Conservation (phyloP, 2,888 invertebrate genomes). For the Drosophila robusta region DNA sequence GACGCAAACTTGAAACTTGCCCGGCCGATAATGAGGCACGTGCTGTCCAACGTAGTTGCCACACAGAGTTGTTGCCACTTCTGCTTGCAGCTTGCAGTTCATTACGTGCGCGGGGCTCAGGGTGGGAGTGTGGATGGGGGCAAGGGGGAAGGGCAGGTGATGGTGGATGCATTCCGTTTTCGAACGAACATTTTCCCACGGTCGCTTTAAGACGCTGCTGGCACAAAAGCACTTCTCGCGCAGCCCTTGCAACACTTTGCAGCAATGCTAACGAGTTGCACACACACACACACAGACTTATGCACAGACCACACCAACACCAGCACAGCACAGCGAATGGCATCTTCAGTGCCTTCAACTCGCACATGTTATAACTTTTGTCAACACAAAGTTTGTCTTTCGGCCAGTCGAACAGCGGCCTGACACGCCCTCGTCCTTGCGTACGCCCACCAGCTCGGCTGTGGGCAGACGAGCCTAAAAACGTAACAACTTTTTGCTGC, state of each 20-base stretch:
- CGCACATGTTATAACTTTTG: conserved; percentile 53
- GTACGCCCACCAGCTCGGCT: neutral
- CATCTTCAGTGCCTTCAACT: conserved; percentile 29
- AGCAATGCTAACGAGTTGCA: conserved; percentile 69
- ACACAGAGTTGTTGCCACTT: no score
- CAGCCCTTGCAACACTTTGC: conserved; percentile 50
- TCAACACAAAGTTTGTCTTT: conserved; percentile 56
- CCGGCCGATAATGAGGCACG: conserved; percentile 46
- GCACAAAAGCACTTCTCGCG: conserved; percentile 61
- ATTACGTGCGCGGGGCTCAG: neutral
- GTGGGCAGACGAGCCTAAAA: conserved; percentile 22
- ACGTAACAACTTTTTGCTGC: conserved; percentile 28
- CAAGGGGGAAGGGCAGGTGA: neutral
- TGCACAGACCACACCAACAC: conserved; percentile 8
- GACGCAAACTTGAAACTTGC: conserved; percentile 31
- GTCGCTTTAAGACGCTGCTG: conserved; percentile 36
- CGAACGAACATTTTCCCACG: conserved; percentile 27
- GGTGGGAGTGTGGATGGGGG: no score
- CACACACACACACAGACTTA: conserved; percentile 6
- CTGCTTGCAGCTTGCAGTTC: neutral
- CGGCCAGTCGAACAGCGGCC: conserved; percentile 17
- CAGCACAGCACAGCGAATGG: conserved; percentile 44
- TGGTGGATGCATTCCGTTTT: conserved; percentile 7
- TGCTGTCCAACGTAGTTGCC: conserved; percentile 30
- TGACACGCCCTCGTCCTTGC: conserved; percentile 11